phyloP scores from a whole-genome alignment of 1,140 invertebrate genomes.

The Megathymus violae region DNA sequence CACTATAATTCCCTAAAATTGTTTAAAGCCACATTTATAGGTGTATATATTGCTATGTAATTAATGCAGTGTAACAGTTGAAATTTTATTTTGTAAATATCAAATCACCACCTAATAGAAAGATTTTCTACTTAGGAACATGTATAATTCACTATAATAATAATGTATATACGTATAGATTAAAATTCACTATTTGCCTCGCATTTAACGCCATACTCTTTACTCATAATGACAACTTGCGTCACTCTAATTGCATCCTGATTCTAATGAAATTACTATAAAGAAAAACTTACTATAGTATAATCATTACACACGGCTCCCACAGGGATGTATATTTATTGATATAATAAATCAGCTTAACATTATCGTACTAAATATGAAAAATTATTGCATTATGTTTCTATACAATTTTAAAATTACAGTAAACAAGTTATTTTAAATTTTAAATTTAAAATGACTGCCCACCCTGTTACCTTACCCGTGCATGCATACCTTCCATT shows the following conservation, averaged over 20 bases:
- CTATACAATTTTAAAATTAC: constrained; percentile 41
- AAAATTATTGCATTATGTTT: constrained; percentile 47
- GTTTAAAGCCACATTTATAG: too few relatives aligned
- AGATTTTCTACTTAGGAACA: too few relatives aligned
- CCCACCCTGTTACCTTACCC: constrained; percentile 40
- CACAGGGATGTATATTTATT: constrained; percentile 20
- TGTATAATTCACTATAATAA: not conserved
- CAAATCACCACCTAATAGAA: too few relatives aligned
- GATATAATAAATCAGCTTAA: constrained; percentile 28
- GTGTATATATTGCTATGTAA: constrained; percentile 17
- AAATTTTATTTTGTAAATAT: too few relatives aligned
- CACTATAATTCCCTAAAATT: too few relatives aligned
- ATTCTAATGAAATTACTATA: constrained; percentile 10
- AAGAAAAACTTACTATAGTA: constrained; percentile 16
- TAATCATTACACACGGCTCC: constrained; percentile 13
- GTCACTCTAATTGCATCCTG: too few relatives aligned
- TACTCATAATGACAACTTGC: not conserved
- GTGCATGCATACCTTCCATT: constrained; percentile 11
- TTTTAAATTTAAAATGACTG: constrained; percentile 40
- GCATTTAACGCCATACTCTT: constrained; percentile 11
- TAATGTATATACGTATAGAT: not conserved
- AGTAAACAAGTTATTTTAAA: constrained; percentile 33
- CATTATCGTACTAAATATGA: constrained; percentile 25
- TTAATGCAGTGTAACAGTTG: too few relatives aligned
- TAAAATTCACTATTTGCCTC: constrained; percentile 12